Evolutionary conservation across 2,888 invertebrate species (phyloP).

Genomic region (Phlogophora meticulosa): DNA sequence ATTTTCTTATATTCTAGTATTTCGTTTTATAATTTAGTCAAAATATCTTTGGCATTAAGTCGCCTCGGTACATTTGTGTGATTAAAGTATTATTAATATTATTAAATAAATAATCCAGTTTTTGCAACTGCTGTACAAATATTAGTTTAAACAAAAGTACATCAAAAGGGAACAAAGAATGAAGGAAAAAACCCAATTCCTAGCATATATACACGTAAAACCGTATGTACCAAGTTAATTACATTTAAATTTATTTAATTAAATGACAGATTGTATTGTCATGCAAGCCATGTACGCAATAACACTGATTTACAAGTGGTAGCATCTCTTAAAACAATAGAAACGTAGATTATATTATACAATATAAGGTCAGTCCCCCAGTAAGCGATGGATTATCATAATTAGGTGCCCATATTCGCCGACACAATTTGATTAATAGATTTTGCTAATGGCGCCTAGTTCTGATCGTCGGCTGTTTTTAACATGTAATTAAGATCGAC

Average conservation of each 20-base stretch:
- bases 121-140: constrained; percentile 16
- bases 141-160: constrained; percentile 9
- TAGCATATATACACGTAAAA: constrained; percentile 34
- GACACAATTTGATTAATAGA: constrained; percentile 60
- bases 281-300: constrained; percentile 56
- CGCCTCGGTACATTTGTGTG: too few species aligned
- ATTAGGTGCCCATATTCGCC: constrained; percentile 57
- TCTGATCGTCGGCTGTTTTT: constrained; percentile 60
- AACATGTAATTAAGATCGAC: constrained; percentile 39
- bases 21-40: not conserved
- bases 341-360: constrained; percentile 47
- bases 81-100: too few species aligned
- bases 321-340: constrained; percentile 60
- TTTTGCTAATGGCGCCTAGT: constrained; percentile 63
- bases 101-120: constrained; percentile 7
- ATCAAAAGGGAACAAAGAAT: constrained; percentile 29
- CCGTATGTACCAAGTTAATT: constrained; percentile 41
- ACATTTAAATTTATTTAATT: constrained; percentile 58
- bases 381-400: constrained; percentile 61
- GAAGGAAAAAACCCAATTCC: constrained; percentile 46
- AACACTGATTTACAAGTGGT: constrained; percentile 44
- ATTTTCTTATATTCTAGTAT: not conserved
- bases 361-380: constrained; percentile 52
- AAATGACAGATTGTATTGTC: constrained; percentile 55
- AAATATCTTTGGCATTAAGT: not conserved